Evolutionary conservation across 2,113 vertebrate genomes (phyloP).

Genomic region (Desmodus rotundus): DNA sequence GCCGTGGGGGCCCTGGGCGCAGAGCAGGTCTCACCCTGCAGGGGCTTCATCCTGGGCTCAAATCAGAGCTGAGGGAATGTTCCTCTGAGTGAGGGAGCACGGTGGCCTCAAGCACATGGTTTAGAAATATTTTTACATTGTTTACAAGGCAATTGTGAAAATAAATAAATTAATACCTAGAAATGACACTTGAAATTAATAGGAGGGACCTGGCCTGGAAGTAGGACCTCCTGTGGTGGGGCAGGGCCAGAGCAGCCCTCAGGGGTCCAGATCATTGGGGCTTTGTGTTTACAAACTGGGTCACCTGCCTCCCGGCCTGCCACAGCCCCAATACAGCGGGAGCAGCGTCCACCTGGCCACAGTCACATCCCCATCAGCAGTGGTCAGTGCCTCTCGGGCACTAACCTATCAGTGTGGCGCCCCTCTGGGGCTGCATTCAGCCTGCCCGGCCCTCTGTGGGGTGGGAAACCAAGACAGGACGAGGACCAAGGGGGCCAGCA

Average conservation of each 20-base stretch:
- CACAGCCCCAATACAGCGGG: fast-evolving
- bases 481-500: background rate
- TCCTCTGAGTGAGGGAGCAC: too few species aligned
- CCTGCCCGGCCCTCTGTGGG: background rate
- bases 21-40: too few species aligned
- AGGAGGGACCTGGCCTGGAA: background rate
- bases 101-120: background rate
- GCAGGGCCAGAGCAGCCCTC: background rate
- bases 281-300: background rate
- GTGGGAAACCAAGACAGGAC: background rate
- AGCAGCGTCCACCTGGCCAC: fast-evolving
- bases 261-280: background rate
- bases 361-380: too few species aligned
- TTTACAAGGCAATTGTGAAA: background rate
- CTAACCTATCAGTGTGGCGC: too few species aligned
- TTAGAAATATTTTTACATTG: background rate
- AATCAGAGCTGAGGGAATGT: background rate
- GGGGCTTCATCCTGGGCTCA: background rate
- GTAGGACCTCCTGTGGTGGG: too few species aligned
- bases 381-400: background rate
- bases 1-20: fast-evolving
- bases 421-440: background rate
- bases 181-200: background rate
- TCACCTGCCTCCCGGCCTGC: background rate
- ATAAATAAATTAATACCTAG: background rate